A percentile compares a stretch with the other conserved stretches of the same genome.
Evolutionary conservation across 2,113 vertebrate genomes (phyloP).

Genomic region (Cololabis saira): DNA sequence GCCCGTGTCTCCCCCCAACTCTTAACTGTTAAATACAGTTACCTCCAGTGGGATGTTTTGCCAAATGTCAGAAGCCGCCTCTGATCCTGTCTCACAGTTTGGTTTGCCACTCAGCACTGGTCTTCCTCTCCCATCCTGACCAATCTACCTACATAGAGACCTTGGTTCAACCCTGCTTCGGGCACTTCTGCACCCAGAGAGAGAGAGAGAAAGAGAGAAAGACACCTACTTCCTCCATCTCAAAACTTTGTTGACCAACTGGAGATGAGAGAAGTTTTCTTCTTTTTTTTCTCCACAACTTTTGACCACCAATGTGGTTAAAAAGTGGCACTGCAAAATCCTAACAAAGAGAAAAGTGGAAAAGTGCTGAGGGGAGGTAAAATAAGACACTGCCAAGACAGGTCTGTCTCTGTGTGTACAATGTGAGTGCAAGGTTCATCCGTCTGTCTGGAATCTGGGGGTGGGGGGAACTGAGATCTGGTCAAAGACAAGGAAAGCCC

Average conservation of each 20-base stretch:
- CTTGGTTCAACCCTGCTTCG: constrained; percentile 32
- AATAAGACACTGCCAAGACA: constrained; percentile 73
- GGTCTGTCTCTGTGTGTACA: constrained; percentile 36
- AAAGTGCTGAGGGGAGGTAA: constrained; percentile 78
- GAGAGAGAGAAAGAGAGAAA: too few species aligned
- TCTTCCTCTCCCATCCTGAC: constrained; percentile 53
- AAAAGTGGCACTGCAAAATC: constrained; percentile 71
- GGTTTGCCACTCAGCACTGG: constrained; percentile 45
- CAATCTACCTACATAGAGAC: constrained; percentile 41
- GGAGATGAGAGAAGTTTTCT: constrained; percentile 44
- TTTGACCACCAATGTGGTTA: constrained; percentile 60
- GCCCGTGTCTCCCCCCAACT: constrained; percentile 56
- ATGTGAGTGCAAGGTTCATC: constrained; percentile 47
- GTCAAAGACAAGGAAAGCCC: constrained; percentile 67
- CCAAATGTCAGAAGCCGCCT: constrained; percentile 72
- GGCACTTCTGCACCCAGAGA: constrained; percentile 4
- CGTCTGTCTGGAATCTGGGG: constrained; percentile 64
- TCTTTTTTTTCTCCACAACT: constrained; percentile 41
- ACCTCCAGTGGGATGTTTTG: constrained; percentile 71
- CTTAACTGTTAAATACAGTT: constrained; percentile 70
- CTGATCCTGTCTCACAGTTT: constrained; percentile 73
- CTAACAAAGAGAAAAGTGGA: constrained; percentile 67
- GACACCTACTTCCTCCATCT: constrained; percentile 29
- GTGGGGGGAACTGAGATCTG: constrained; percentile 60
- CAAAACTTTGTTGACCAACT: constrained; percentile 4